Conservation (phyloP, 1,140 invertebrate species). For the Drosophila pandora region DNA sequence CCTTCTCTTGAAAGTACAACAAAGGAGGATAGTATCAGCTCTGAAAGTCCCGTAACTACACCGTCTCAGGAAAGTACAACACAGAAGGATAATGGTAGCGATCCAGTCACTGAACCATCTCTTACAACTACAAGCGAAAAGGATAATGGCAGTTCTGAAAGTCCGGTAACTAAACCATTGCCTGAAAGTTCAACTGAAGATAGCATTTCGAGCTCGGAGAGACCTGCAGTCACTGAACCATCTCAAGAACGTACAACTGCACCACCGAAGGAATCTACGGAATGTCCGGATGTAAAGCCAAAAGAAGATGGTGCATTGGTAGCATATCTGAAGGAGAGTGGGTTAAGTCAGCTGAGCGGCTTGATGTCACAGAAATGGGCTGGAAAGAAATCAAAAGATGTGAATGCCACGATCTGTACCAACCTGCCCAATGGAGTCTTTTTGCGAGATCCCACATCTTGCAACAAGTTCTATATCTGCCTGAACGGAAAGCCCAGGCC, state of each 20-base stretch:
- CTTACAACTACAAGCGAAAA: not conserved
- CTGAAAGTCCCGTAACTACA: not conserved
- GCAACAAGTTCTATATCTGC: slow-evolving; percentile 53
- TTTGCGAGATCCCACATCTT: slow-evolving; percentile 29
- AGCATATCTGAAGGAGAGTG: not conserved
- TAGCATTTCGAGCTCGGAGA: not conserved
- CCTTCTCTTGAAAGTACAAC: not conserved
- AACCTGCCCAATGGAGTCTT: slow-evolving; percentile 41
- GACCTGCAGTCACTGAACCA: not conserved
- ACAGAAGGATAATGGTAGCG: not conserved
- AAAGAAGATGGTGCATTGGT: not conserved
- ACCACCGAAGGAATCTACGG: not conserved
- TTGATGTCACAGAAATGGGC: not conserved
- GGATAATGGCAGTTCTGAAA: not conserved
- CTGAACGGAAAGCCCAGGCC: slow-evolving; percentile 31
- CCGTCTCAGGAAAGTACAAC: not conserved
- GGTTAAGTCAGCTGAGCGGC: not conserved
- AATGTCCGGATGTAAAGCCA: not conserved
- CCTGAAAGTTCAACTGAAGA: not conserved
- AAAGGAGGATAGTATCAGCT: not conserved
- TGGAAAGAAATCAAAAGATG: not conserved
- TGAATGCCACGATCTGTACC: not conserved
- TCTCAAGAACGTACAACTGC: not conserved
- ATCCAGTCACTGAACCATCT: not conserved
- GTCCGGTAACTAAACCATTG: not conserved